phyloP scores from a whole-genome alignment of 2,113 vertebrate genomes.

The Sminthopsis crassicaudata region DNA sequence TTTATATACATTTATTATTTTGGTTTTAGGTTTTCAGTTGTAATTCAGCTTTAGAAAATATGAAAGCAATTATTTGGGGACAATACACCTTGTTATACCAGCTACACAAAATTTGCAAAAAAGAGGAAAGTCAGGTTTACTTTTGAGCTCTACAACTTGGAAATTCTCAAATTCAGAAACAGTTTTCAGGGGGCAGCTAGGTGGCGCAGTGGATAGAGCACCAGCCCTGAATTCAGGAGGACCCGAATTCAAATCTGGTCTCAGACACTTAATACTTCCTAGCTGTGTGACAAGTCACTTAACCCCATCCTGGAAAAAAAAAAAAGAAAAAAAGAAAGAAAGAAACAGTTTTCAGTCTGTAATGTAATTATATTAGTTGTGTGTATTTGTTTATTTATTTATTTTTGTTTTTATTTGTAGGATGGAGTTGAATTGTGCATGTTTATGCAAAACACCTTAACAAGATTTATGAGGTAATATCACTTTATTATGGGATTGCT shows the following conservation, averaged over 20 bases:
- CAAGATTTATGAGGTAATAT: slow-evolving; percentile 93
- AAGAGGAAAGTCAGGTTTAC: background rate
- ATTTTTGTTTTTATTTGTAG: slow-evolving; percentile 83
- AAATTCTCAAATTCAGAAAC: slow-evolving; percentile 46
- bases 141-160: slow-evolving; percentile 5
- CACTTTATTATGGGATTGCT: slow-evolving; percentile 52
- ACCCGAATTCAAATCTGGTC: too few species aligned
- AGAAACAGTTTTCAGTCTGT: slow-evolving; percentile 4
- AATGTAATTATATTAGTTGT: background rate
- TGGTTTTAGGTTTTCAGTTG: background rate
- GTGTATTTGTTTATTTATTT: slow-evolving; percentile 70
- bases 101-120: slow-evolving; percentile 2
- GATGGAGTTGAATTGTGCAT: slow-evolving; percentile 95
- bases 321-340: too few species aligned
- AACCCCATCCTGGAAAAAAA: too few species aligned
- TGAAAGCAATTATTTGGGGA: background rate
- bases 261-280: too few species aligned
- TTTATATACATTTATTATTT: background rate
- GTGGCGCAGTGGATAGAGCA: too few species aligned
- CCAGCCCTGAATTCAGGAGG: too few species aligned
- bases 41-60: background rate
- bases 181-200: too few species aligned
- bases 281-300: too few species aligned
- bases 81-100: background rate
- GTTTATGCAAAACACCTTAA: slow-evolving; percentile 97